phyloP scores from a whole-genome alignment of 2,888 invertebrate species.

The Hirudinaria manillensis region DNA sequence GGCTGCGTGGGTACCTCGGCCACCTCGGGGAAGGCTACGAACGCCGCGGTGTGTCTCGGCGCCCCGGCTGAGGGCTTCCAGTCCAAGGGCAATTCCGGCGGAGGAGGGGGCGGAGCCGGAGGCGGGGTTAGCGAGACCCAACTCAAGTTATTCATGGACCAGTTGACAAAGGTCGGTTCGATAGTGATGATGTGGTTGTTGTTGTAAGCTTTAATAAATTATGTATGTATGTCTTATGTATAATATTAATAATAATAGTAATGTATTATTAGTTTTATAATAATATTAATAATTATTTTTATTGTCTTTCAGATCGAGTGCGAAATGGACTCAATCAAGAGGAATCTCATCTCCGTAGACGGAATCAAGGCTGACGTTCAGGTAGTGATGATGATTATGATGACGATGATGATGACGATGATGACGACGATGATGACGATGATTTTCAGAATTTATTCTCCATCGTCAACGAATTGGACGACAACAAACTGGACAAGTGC shows the following conservation, averaged over 20 bases:
- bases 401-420: conserved; percentile 14
- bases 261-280: not conserved
- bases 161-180: conserved; percentile 21
- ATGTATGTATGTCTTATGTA: not conserved
- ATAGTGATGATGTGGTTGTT: not conserved
- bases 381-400: not conserved
- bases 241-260: not conserved
- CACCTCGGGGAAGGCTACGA: conserved; percentile 1
- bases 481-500: conserved; percentile 32
- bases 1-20: conserved; percentile 16
- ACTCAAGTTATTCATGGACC: conserved; percentile 30
- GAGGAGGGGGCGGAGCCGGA: not conserved
- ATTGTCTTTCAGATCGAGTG: conserved; percentile 19
- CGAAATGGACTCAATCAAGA: conserved; percentile 28
- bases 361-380: conserved; percentile 30
- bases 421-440: not conserved
- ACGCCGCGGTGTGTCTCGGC: conserved; percentile 19
- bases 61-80: conserved; percentile 18
- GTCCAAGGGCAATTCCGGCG: not conserved
- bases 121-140: conserved; percentile 26
- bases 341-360: conserved; percentile 24
- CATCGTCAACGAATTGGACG: conserved; percentile 33
- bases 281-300: not conserved
- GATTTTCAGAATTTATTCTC: conserved; percentile 29
- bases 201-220: not conserved